Conservation (phyloP, 1,140 invertebrate genomes). For the Nasonia giraulti region DNA sequence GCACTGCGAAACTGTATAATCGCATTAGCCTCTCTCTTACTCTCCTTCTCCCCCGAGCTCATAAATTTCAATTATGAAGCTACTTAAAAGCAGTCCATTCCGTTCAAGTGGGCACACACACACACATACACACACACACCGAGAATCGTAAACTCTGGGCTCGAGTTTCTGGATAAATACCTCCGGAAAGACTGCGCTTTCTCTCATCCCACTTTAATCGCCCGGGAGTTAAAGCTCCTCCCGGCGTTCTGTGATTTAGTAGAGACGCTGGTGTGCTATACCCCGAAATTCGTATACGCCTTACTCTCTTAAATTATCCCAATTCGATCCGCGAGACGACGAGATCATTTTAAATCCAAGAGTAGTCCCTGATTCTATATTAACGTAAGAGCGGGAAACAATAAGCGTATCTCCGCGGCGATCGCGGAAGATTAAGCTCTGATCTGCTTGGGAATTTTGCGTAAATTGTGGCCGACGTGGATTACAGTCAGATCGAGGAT, state of each 20-base stretch:
- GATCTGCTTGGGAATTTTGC: neutral
- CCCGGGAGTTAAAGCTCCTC: neutral
- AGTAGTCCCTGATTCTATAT: neutral
- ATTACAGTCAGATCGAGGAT: neutral
- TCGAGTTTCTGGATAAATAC: neutral
- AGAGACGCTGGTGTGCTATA: neutral
- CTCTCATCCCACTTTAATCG: too few relatives aligned
- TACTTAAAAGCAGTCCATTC: too few relatives aligned
- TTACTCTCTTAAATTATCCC: constrained; percentile 16
- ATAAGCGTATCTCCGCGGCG: neutral
- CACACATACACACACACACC: too few relatives aligned
- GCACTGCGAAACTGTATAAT: too few relatives aligned
- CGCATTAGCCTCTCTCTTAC: too few relatives aligned
- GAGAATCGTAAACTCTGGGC: neutral
- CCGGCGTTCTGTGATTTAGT: neutral
- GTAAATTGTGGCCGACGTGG: neutral
- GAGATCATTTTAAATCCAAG: neutral
- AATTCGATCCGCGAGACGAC: neutral
- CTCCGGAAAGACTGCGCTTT: neutral
- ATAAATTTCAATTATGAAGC: too few relatives aligned
- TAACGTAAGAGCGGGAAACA: neutral
- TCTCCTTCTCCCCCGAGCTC: too few relatives aligned
- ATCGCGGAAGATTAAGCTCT: neutral
- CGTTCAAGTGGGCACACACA: too few relatives aligned
- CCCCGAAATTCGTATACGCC: neutral